Conservation (phyloP, 2,888 invertebrate genomes). For the Drosophila vallismaia region DNA sequence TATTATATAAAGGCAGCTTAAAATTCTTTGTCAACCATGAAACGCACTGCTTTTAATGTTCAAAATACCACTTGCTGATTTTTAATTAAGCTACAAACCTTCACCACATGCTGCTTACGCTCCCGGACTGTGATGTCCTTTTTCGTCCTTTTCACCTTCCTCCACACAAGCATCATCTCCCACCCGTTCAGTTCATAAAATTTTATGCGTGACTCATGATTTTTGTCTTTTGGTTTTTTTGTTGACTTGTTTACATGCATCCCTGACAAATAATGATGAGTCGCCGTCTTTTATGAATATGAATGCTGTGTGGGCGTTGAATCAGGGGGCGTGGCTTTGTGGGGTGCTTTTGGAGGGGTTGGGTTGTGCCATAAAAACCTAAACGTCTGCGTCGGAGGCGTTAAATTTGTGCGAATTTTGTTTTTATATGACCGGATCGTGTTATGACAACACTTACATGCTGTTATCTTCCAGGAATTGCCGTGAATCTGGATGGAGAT, state of each 20-base stretch:
- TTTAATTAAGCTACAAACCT: constrained; percentile 68
- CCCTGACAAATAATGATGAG: constrained; percentile 55
- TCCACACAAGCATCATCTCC: too few species aligned
- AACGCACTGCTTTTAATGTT: constrained; percentile 24
- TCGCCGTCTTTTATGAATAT: constrained; percentile 53
- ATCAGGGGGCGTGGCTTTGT: constrained; percentile 9
- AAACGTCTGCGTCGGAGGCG: constrained; percentile 55
- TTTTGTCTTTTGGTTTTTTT: constrained; percentile 49
- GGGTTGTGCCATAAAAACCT: constrained; percentile 54
- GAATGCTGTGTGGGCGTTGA: constrained; percentile 30
- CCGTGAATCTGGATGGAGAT: background rate
- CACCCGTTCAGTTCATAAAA: constrained; percentile 62
- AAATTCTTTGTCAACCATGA: constrained; percentile 18
- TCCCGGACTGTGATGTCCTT: constrained; percentile 11
- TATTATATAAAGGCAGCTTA: background rate
- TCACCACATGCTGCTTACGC: constrained; percentile 45
- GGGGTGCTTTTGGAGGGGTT: background rate
- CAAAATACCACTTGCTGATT: constrained; percentile 33
- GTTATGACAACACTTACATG: constrained; percentile 64
- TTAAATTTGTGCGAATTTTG: constrained; percentile 63
- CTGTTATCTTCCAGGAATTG: constrained; percentile 58
- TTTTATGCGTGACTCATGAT: constrained; percentile 66
- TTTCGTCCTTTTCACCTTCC: constrained; percentile 9
- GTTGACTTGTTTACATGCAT: constrained; percentile 69
- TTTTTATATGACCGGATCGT: constrained; percentile 72